phyloP scores from a whole-genome alignment of 2,797 vertebrate species.

The Cyprinella venusta region DNA sequence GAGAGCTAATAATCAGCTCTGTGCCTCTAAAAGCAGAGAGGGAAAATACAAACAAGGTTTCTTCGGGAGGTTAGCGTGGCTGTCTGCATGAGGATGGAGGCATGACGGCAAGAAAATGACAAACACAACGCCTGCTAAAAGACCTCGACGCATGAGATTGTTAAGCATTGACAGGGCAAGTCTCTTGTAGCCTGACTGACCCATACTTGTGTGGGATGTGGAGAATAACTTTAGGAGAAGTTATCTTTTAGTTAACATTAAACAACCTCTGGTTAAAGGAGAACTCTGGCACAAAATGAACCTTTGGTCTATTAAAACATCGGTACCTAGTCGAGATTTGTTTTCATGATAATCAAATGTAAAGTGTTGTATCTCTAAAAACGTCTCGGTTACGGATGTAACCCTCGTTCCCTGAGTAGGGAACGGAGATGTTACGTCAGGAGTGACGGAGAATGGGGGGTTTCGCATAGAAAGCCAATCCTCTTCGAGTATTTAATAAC shows the following conservation, averaged over 20 bases:
- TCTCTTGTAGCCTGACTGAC: conserved; percentile 17
- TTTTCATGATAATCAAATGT: too few relatives aligned
- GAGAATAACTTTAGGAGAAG: neutral
- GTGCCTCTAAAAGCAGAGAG: conserved; percentile 56
- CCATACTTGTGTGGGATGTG: neutral
- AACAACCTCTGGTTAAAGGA: neutral
- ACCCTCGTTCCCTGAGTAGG: too few relatives aligned
- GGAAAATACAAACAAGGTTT: conserved; percentile 79
- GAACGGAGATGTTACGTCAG: too few relatives aligned
- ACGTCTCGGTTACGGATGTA: too few relatives aligned
- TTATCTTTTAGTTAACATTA: conserved; percentile 21
- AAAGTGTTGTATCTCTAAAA: too few relatives aligned
- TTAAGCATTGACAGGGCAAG: conserved; percentile 47
- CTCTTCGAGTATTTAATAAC: too few relatives aligned
- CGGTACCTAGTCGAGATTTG: too few relatives aligned
- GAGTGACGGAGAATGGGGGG: too few relatives aligned
- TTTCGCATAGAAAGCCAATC: too few relatives aligned
- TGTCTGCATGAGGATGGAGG: conserved; percentile 67
- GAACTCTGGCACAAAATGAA: too few relatives aligned
- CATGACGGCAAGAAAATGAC: conserved; percentile 46
- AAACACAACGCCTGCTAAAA: conserved; percentile 50
- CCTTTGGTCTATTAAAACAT: too few relatives aligned
- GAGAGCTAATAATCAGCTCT: conserved; percentile 72
- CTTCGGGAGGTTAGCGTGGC: conserved; percentile 73
- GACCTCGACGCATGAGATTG: conserved; percentile 55